phyloP scores from a whole-genome alignment of 2,888 invertebrate genomes.

The Orthonevra nobilis region DNA sequence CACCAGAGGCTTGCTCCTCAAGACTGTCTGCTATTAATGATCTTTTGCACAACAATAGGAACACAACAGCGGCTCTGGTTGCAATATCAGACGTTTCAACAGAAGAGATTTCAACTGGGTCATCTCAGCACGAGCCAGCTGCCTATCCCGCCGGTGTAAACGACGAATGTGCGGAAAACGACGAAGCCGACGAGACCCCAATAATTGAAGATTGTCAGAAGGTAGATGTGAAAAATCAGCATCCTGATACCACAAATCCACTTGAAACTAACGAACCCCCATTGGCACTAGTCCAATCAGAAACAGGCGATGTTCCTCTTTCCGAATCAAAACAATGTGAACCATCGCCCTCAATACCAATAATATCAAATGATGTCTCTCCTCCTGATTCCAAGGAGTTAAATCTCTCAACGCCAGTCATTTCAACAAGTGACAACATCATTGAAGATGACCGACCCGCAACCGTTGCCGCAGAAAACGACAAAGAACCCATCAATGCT shows the following conservation, averaged over 20 bases:
- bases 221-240: neutral
- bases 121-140: neutral
- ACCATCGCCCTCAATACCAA: neutral
- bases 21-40: slow-evolving; percentile 79
- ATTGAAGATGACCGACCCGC: slow-evolving; percentile 3
- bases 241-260: slow-evolving; percentile 18
- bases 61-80: slow-evolving; percentile 76
- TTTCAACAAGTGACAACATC: no score
- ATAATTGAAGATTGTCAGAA: neutral
- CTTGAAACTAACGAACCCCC: slow-evolving; percentile 25
- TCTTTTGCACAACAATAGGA: slow-evolving; percentile 78
- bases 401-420: no score
- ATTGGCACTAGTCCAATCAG: neutral
- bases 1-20: slow-evolving; percentile 76
- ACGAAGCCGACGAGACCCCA: neutral
- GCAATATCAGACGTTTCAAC: slow-evolving; percentile 71
- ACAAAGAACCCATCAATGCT: slow-evolving; percentile 26
- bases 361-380: neutral
- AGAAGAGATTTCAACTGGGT: neutral
- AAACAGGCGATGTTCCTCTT: neutral
- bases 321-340: slow-evolving; percentile 6
- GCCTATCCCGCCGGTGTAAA: neutral
- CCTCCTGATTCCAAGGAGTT: no score
- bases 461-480: neutral
- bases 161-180: neutral